phyloP scores from a whole-genome alignment of 2,797 vertebrate genomes.

The Microctenopoma lineatum region DNA sequence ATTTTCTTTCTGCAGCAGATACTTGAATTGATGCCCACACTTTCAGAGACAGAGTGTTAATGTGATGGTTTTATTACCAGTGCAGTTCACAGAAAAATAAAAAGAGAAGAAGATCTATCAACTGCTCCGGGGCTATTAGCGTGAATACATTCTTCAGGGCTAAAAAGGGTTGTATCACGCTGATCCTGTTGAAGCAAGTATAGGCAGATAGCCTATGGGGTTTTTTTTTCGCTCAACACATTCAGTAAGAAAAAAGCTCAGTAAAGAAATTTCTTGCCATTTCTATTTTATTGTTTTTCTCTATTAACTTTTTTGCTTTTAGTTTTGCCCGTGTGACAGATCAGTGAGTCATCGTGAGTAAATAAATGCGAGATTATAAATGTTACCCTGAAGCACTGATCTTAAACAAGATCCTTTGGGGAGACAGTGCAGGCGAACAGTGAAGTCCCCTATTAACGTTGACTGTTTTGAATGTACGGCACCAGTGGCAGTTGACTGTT shows the following conservation, averaged over 20 bases:
- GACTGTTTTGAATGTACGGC: slow-evolving; percentile 33
- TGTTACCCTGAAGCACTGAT: neutral
- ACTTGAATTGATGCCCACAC: too few species aligned
- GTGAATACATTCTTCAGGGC: slow-evolving; percentile 3
- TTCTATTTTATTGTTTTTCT: neutral
- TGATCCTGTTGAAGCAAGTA: slow-evolving; percentile 12
- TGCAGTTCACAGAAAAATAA: neutral
- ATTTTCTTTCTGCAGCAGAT: too few species aligned
- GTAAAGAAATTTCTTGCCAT: too few species aligned
- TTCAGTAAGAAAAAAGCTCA: too few species aligned
- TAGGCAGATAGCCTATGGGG: neutral
- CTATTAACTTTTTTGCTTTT: neutral
- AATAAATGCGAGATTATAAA: neutral
- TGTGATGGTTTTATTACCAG: neutral
- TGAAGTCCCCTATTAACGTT: neutral
- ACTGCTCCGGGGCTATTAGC: slow-evolving; percentile 14
- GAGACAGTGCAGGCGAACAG: slow-evolving; percentile 5
- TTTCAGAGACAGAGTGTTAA: too few species aligned
- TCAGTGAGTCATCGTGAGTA: neutral
- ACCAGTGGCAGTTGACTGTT: slow-evolving; percentile 21
- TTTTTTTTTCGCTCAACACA: neutral
- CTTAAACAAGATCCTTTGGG: slow-evolving; percentile 9
- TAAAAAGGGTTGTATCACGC: neutral
- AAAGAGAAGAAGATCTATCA: neutral
- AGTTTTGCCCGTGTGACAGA: neutral